These are phyloP conservation scores for Lasioglossum villosulum DNA, from an alignment of 2,888 invertebrate genomes.

Conservation along the genomic window DNA sequence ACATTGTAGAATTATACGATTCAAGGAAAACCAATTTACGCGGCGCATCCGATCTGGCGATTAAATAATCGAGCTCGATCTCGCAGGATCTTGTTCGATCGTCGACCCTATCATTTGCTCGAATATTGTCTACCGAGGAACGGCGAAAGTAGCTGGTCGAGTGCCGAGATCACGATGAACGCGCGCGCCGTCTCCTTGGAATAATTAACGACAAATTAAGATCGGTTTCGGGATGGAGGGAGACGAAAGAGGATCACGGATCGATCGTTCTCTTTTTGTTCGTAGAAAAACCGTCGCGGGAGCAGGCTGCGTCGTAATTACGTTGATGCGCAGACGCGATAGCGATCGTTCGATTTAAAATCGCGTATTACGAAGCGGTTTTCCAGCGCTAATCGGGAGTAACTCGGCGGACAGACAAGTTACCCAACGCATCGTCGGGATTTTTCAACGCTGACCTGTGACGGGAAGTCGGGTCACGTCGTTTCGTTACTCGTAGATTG, in stretches of 20 bases:
- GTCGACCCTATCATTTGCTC: background rate
- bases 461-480: background rate
- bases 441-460: background rate
- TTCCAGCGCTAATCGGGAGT: slow-evolving; percentile 9
- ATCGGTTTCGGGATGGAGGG: background rate
- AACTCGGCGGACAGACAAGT: slow-evolving; percentile 27
- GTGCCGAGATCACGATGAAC: background rate
- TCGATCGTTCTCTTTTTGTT: slow-evolving; percentile 15
- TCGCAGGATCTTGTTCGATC: background rate
- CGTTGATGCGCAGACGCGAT: slow-evolving; percentile 48
- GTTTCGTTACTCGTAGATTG: background rate
- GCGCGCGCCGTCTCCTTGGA: slow-evolving; percentile 5
- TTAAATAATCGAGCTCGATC: background rate
- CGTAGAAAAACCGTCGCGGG: slow-evolving; percentile 18
- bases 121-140: background rate
- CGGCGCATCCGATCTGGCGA: background rate
- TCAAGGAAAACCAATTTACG: background rate
- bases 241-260: background rate
- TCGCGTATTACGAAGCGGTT: slow-evolving; percentile 14
- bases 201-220: slow-evolving; percentile 48
- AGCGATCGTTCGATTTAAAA: slow-evolving; percentile 61
- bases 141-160: slow-evolving; percentile 7
- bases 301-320: slow-evolving; percentile 51
- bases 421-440: slow-evolving; percentile 15
- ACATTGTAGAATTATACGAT: background rate